Conservation (phyloP, 2,888 invertebrate species). For the Agrotis segetum region DNA sequence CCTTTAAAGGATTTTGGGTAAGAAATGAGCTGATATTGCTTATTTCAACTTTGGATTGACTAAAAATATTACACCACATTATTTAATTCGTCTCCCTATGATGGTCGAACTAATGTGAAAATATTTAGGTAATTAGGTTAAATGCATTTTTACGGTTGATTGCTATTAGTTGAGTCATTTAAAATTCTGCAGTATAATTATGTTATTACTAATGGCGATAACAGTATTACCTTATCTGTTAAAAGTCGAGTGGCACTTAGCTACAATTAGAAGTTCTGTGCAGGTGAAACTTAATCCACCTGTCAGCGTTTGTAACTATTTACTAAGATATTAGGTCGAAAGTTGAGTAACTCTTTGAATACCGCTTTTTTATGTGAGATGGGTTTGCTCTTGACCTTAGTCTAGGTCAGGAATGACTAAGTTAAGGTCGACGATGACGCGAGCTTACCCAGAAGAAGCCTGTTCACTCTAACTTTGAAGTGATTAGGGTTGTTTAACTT, state of each 20-base stretch:
- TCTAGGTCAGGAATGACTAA: too few species aligned
- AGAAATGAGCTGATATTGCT: neutral
- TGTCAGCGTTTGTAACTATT: slow-evolving; percentile 11
- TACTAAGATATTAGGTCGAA: neutral
- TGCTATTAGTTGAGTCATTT: slow-evolving; percentile 15
- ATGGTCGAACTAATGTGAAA: neutral
- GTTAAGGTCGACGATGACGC: too few species aligned
- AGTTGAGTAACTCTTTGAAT: neutral
- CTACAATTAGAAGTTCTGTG: slow-evolving; percentile 12
- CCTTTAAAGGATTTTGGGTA: neutral
- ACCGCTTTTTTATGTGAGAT: too few species aligned
- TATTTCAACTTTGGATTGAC: neutral
- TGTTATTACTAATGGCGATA: slow-evolving; percentile 19
- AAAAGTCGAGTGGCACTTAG: slow-evolving; percentile 17
- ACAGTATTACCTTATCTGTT: slow-evolving; percentile 3
- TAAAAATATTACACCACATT: neutral
- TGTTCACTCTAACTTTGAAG: too few species aligned
- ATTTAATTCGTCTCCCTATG: neutral
- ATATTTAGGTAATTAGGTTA: slow-evolving; percentile 8
- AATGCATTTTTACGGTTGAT: neutral
- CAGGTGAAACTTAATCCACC: slow-evolving; percentile 29
- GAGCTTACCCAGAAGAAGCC: too few species aligned
- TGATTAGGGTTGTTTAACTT: too few species aligned
- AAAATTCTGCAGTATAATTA: slow-evolving; percentile 1
- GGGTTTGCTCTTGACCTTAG: too few species aligned